Percentiles rank a stretch among this genome's conserved stretches.
phyloP scores from a whole-genome alignment of 2,113 vertebrate genomes.

The Psammodynastes pulverulentus region DNA sequence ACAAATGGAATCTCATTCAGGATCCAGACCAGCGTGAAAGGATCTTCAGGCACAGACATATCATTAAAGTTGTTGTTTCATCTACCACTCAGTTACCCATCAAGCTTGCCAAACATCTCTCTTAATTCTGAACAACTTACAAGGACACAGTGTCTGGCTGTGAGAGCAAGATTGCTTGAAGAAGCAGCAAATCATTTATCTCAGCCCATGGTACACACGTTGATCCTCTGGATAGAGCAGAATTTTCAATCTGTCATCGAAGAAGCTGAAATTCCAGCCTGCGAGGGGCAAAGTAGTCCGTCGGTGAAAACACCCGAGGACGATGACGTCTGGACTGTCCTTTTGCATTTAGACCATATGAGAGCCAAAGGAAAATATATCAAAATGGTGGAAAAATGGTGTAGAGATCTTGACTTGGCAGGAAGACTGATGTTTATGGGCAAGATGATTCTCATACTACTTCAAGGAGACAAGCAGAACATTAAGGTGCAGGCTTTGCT shows the following conservation, averaged over 20 bases:
- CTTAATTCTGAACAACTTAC: slow-evolving; percentile 76
- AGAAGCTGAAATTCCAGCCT: slow-evolving; percentile 29
- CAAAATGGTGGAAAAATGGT: slow-evolving; percentile 81
- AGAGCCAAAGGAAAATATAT: slow-evolving; percentile 80
- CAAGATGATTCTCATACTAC: slow-evolving; percentile 81
- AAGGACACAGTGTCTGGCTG: slow-evolving; percentile 68
- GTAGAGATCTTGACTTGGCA: slow-evolving; percentile 72
- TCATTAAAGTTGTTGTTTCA: slow-evolving; percentile 76
- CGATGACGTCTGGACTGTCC: slow-evolving; percentile 66
- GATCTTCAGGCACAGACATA: slow-evolving; percentile 55
- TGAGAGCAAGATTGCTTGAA: slow-evolving; percentile 71
- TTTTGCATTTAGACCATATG: slow-evolving; percentile 87
- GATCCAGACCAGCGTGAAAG: slow-evolving; percentile 71
- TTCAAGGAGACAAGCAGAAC: slow-evolving; percentile 77
- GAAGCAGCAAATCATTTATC: slow-evolving; percentile 69
- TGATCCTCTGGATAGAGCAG: slow-evolving; percentile 80
- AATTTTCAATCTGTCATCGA: slow-evolving; percentile 66
- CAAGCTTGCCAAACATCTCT: slow-evolving; percentile 71
- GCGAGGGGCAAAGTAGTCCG: slow-evolving; percentile 37
- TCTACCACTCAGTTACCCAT: slow-evolving; percentile 76
- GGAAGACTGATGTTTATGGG: slow-evolving; percentile 83
- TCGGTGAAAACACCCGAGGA: slow-evolving; percentile 38
- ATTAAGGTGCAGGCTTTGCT: slow-evolving; percentile 76
- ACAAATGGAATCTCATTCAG: slow-evolving; percentile 71
- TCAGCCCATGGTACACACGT: slow-evolving; percentile 78